Percentiles rank a stretch among this genome's conserved stretches.
Conservation (phyloP, 1,140 invertebrate species). For the Eufriesea mexicana region DNA sequence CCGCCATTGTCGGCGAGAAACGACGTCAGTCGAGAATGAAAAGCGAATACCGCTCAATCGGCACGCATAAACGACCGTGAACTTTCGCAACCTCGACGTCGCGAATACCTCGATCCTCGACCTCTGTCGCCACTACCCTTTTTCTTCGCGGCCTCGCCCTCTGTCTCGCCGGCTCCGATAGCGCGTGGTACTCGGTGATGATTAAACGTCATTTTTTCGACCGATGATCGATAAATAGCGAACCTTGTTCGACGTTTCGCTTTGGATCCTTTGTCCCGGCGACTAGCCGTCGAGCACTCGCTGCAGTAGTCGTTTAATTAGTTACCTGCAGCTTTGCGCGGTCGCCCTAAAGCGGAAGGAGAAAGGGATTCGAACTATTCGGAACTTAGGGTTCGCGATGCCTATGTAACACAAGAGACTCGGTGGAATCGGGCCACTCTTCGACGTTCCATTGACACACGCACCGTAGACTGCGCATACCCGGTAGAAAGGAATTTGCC, state of each 20-base stretch:
- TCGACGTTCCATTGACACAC: not conserved
- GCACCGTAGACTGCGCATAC: not conserved
- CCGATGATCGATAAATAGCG: not conserved
- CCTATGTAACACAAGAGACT: not conserved
- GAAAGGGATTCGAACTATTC: constrained; percentile 7
- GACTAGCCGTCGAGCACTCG: not conserved
- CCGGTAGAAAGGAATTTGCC: not conserved
- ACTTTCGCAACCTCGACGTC: constrained; percentile 51
- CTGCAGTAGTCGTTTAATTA: not conserved
- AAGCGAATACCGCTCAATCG: constrained; percentile 47
- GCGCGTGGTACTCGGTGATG: no score
- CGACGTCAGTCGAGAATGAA: constrained; percentile 27
- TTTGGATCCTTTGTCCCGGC: no score
- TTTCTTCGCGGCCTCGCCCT: not conserved
- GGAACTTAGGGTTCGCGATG: not conserved
- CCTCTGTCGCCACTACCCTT: not conserved
- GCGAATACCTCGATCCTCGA: constrained; percentile 28
- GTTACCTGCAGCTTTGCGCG: not conserved
- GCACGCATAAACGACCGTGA: constrained; percentile 50
- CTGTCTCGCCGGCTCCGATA: not conserved
- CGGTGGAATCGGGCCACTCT: not conserved
- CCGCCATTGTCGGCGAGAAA: constrained; percentile 31
- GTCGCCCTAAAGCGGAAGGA: not conserved
- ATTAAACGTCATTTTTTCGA: constrained; percentile 43
- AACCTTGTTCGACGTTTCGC: no score